Conservation (phyloP, 1,140 invertebrate genomes). For the Helicoverpa armigera region DNA sequence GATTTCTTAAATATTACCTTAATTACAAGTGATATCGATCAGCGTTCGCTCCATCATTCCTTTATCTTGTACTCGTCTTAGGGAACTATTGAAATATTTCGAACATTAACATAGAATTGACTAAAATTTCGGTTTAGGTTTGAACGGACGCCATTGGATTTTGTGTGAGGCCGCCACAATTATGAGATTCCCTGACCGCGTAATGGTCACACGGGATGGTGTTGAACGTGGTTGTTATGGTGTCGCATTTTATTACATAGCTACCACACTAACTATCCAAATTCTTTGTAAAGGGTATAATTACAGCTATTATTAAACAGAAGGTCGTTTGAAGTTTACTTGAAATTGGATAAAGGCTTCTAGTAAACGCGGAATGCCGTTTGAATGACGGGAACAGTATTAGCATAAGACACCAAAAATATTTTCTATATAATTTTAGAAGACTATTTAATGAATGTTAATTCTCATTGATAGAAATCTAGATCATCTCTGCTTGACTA, state of each 20-base stretch:
- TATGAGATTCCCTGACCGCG: conserved; percentile 38
- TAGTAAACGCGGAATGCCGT: too few relatives aligned
- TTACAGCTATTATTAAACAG: too few relatives aligned
- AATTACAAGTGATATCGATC: conserved; percentile 82
- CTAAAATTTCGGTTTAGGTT: conserved; percentile 4
- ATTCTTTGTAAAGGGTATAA: too few relatives aligned
- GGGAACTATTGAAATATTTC: conserved; percentile 54
- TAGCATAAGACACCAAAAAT: too few relatives aligned
- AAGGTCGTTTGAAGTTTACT: too few relatives aligned
- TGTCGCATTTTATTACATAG: conserved; percentile 9
- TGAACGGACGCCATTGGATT: conserved; percentile 18
- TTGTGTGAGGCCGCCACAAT: conserved; percentile 23
- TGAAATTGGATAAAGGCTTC: too few relatives aligned
- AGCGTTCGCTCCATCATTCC: conserved; percentile 71
- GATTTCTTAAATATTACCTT: conserved; percentile 79
- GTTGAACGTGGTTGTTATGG: conserved; percentile 35
- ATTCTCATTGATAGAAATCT: too few relatives aligned
- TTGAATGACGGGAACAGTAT: too few relatives aligned
- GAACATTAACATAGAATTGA: conserved; percentile 51
- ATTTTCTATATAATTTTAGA: too few relatives aligned
- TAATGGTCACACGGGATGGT: conserved; percentile 40
- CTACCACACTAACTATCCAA: neutral
- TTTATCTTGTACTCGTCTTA: conserved; percentile 67
- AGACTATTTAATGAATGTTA: too few relatives aligned
- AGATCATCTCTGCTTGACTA: too few relatives aligned